Percentiles rank a stretch among this genome's conserved stretches.
phyloP scores from a whole-genome alignment of 1,140 invertebrate genomes.

The Ceratina japonica region DNA sequence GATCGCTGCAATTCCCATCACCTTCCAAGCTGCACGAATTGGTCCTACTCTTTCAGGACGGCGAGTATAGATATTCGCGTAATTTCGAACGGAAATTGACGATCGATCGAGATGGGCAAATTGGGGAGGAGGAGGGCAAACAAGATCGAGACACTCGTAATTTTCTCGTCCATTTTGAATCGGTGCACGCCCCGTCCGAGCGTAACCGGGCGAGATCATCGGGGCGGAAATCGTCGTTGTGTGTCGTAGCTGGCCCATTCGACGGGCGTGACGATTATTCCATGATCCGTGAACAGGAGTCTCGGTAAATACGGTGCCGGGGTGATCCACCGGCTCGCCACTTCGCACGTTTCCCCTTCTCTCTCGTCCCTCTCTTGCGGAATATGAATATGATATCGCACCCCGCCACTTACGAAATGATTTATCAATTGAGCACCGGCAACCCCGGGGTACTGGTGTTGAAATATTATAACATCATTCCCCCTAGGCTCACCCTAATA shows the following conservation, averaged over 20 bases:
- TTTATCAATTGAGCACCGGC: conserved; percentile 75
- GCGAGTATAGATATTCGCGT: too few relatives aligned
- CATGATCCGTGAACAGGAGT: conserved; percentile 64
- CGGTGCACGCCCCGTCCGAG: conserved; percentile 3
- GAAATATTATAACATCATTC: conserved; percentile 79
- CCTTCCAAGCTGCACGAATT: too few relatives aligned
- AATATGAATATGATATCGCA: conserved; percentile 73
- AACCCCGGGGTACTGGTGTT: conserved; percentile 73
- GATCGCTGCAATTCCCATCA: too few relatives aligned
- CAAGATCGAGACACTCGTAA: too few relatives aligned
- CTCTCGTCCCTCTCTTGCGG: conserved; percentile 20
- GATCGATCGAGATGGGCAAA: too few relatives aligned
- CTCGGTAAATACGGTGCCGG: conserved; percentile 52
- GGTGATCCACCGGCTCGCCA: conserved; percentile 38
- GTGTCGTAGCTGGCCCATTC: conserved; percentile 58
- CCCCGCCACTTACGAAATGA: conserved; percentile 71
- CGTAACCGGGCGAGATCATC: conserved; percentile 27
- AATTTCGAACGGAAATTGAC: too few relatives aligned
- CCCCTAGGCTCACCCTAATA: conserved; percentile 72
- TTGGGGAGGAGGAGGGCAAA: not conserved
- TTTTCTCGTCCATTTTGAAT: not conserved
- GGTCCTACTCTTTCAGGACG: too few relatives aligned
- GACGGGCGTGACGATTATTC: conserved; percentile 59
- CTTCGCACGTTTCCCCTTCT: conserved; percentile 16
- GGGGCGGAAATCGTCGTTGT: conserved; percentile 54